Conservation (phyloP, 2,113 vertebrate genomes). For the Seriola rivoliana region DNA sequence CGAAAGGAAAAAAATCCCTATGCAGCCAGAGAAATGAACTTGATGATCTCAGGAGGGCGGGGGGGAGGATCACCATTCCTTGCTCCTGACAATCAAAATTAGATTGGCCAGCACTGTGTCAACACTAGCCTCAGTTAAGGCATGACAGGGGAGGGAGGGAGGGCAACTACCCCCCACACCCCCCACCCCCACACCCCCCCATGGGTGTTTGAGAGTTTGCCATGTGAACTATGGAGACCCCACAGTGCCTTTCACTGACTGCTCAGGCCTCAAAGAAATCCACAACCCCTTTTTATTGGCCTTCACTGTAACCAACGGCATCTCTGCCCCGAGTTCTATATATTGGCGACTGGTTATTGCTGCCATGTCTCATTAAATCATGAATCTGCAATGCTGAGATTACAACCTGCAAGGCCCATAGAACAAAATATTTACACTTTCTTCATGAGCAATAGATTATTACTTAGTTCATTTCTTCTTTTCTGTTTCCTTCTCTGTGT, state of each 20-base stretch:
- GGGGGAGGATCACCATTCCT: conserved; percentile 80
- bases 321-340: conserved; percentile 56
- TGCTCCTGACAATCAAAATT: conserved; percentile 86
- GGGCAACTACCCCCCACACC: conserved; percentile 55
- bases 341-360: conserved; percentile 57
- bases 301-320: conserved; percentile 78
- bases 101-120: conserved; percentile 87
- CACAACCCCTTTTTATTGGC: conserved; percentile 77
- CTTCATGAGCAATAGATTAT: neutral
- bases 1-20: conserved; percentile 72
- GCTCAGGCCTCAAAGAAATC: conserved; percentile 81
- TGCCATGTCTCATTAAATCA: conserved; percentile 25
- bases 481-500: neutral
- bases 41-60: conserved; percentile 85
- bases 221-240: conserved; percentile 87
- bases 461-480: neutral
- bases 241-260: conserved; percentile 86
- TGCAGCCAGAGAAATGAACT: conserved; percentile 86
- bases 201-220: conserved; percentile 84
- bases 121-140: conserved; percentile 83
- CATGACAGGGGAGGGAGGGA: conserved; percentile 79
- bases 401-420: neutral
- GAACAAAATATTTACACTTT: conserved; percentile 2
- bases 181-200: conserved; percentile 37
- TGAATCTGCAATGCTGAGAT: conserved; percentile 8